A percentile compares a stretch with the other conserved stretches of the same genome.
phyloP scores from a whole-genome alignment of 2,888 invertebrate genomes.

The Cataglyphis cursor region DNA sequence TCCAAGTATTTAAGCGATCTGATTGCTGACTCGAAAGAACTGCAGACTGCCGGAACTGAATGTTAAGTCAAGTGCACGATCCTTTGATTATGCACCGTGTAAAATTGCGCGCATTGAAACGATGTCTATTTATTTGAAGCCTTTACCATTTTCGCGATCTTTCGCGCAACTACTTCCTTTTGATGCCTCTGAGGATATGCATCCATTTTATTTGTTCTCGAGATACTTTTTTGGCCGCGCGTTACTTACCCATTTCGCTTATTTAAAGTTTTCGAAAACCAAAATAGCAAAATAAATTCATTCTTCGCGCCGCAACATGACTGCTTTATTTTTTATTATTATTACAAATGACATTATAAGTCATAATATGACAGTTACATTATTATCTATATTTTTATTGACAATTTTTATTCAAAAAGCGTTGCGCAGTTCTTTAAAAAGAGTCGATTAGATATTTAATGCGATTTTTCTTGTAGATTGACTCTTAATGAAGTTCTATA shows the following conservation, averaged over 20 bases:
- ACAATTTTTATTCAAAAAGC: neutral
- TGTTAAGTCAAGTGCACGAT: neutral
- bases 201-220: neutral
- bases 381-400: neutral
- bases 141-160: conserved; percentile 15
- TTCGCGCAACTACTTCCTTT: conserved; percentile 1
- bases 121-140: conserved; percentile 10
- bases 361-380: neutral
- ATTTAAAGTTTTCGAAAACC: neutral
- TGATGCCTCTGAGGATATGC: neutral
- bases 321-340: conserved; percentile 1
- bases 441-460: neutral
- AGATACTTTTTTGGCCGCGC: neutral
- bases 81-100: conserved; percentile 16
- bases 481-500: neutral
- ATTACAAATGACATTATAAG: neutral
- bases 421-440: neutral
- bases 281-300: conserved; percentile 22
- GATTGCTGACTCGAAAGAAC: neutral
- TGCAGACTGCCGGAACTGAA: neutral
- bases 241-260: neutral
- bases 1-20: neutral
- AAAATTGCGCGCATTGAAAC: conserved; percentile 10
- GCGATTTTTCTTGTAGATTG: neutral
- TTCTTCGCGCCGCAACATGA: neutral